phyloP scores from a whole-genome alignment of 2,113 vertebrate genomes.

The Melanerpes formicivorus region DNA sequence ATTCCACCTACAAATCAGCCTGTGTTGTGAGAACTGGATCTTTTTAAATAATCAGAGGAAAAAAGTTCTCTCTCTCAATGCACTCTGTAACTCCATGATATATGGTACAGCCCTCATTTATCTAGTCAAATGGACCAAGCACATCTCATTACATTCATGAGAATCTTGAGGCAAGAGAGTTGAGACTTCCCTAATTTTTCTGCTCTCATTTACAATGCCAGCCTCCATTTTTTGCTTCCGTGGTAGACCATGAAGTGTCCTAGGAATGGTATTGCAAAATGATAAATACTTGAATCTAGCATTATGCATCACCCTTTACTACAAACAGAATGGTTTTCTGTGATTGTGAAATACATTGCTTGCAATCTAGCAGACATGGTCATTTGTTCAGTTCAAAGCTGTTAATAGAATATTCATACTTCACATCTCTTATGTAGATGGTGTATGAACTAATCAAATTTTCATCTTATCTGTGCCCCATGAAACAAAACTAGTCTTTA shows the following conservation, averaged over 20 bases:
- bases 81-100: not conserved
- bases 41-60: not conserved
- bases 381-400: constrained; percentile 2
- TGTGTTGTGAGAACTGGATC: not conserved
- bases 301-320: not conserved
- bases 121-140: not conserved
- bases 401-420: not conserved
- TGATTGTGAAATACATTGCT: not conserved
- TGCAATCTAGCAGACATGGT: not conserved
- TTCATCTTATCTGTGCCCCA: not conserved
- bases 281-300: not conserved
- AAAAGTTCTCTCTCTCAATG: not conserved
- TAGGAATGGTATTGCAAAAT: constrained; percentile 10
- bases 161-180: not conserved
- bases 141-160: not conserved
- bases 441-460: not conserved
- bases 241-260: not conserved
- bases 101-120: not conserved
- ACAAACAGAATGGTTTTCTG: not conserved
- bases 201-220: constrained; percentile 7
- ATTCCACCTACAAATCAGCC: not conserved
- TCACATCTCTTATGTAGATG: not conserved
- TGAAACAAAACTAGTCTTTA: not conserved
- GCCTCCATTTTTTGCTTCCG: not conserved
- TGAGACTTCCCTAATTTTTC: not conserved